These are phyloP conservation scores for Drosophila atroscutellata DNA, from an alignment of 2,888 invertebrate genomes.

Conservation along the genomic window DNA sequence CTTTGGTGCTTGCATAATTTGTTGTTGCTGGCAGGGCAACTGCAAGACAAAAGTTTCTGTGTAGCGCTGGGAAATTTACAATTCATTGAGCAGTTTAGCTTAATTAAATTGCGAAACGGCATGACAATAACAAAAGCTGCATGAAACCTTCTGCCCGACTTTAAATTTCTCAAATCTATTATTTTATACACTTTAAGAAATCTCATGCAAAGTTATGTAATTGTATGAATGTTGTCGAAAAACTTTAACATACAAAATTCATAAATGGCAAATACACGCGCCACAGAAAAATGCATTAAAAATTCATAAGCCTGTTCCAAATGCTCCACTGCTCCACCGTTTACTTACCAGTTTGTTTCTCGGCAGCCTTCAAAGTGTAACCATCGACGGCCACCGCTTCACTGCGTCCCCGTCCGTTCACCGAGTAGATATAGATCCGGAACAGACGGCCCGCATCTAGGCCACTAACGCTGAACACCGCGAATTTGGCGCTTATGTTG, in stretches of 20 bases:
- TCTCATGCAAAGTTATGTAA: conserved; percentile 59
- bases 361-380: conserved; percentile 90
- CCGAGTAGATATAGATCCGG: conserved; percentile 92
- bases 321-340: background rate
- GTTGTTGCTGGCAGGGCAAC: conserved; percentile 18
- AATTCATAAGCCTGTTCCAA: conserved; percentile 47
- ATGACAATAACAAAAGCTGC: conserved; percentile 49
- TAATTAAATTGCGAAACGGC: conserved; percentile 73
- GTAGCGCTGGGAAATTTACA: conserved; percentile 65
- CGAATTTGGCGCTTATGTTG: conserved; percentile 89
- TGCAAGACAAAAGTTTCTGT: conserved; percentile 62
- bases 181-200: conserved; percentile 11
- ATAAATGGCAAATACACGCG: conserved; percentile 52
- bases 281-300: conserved; percentile 37
- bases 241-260: conserved; percentile 70
- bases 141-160: conserved; percentile 19
- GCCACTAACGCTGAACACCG: conserved; percentile 91
- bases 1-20: conserved; percentile 62
- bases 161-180: background rate
- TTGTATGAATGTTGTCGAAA: conserved; percentile 7
- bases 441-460: conserved; percentile 92
- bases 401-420: conserved; percentile 93
- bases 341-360: conserved; percentile 90
- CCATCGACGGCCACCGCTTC: conserved; percentile 90
- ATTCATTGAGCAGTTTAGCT: conserved; percentile 80